These are phyloP conservation scores for Siderastrea radians DNA, from an alignment of 92 coral and sea anemone genomes.

Conservation along the genomic window DNA sequence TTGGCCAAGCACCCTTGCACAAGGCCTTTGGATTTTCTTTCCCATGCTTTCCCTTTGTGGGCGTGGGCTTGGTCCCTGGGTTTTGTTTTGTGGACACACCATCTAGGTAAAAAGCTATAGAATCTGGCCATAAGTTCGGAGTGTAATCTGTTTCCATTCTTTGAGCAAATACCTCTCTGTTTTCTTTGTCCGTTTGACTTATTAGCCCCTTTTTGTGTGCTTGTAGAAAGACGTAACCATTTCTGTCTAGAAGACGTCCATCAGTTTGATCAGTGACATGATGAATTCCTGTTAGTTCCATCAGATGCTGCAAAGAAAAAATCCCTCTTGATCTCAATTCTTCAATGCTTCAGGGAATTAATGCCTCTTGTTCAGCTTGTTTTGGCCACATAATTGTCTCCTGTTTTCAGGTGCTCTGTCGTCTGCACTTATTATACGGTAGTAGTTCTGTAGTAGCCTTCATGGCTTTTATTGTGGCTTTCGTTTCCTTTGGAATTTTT, in stretches of 20 bases:
- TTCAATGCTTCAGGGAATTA: conserved; percentile 26
- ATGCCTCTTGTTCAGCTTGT: conserved; percentile 7
- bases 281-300: conserved; percentile 26
- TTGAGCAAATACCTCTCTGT: conserved; percentile 51
- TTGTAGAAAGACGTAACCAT: conserved; percentile 12
- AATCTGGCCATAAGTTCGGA: conserved; percentile 50
- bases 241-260: too few relatives aligned
- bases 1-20: conserved; percentile 56
- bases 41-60: conserved; percentile 64
- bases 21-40: conserved; percentile 57
- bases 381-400: not conserved
- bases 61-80: conserved; percentile 55
- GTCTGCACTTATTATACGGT: not conserved
- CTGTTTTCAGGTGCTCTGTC: conserved; percentile 8
- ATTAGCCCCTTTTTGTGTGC: conserved; percentile 63
- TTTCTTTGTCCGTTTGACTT: conserved; percentile 35
- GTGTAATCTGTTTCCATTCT: conserved; percentile 38
- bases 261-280: not conserved
- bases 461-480: not conserved
- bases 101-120: conserved; percentile 64
- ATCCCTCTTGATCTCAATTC: conserved; percentile 38
- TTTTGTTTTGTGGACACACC: conserved; percentile 58
- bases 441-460: not conserved
- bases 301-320: conserved; percentile 35
- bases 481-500: conserved; percentile 7